These are phyloP conservation scores for Mormyrops boulengeri DNA, from an alignment of 2,797 vertebrate species.

Conservation along the genomic window DNA sequence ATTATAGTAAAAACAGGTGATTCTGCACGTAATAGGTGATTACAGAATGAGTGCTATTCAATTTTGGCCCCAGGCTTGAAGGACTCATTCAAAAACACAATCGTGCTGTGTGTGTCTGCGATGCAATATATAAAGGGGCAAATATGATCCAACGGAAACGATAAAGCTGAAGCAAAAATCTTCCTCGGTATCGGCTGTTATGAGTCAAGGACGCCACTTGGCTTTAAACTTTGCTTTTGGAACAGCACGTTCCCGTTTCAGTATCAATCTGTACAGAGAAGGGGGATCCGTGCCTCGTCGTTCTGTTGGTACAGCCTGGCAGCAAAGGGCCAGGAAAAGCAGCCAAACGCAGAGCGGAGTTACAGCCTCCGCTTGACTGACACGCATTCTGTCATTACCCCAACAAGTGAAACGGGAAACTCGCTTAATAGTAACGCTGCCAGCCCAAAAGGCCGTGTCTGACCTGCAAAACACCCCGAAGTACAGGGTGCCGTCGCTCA, in stretches of 20 bases:
- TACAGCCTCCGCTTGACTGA: constrained; percentile 66
- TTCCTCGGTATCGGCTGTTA: constrained; percentile 41
- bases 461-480: constrained; percentile 30
- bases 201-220: constrained; percentile 54
- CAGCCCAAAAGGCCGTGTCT: constrained; percentile 41
- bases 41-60: not conserved
- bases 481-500: not conserved
- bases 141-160: constrained; percentile 30
- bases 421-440: constrained; percentile 41
- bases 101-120: not conserved
- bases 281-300: constrained; percentile 54
- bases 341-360: constrained; percentile 60
- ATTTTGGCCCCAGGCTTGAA: constrained; percentile 21
- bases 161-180: constrained; percentile 17
- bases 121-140: constrained; percentile 21
- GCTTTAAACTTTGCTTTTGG: constrained; percentile 53
- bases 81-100: not conserved
- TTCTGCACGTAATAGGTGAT: not conserved
- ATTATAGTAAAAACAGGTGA: constrained; percentile 12
- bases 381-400: constrained; percentile 64
- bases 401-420: constrained; percentile 58
- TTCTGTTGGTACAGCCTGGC: constrained; percentile 59
- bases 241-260: constrained; percentile 52
- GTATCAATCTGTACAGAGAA: constrained; percentile 50
- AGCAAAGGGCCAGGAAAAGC: constrained; percentile 57